Evolutionary conservation across 2,888 invertebrate genomes (phyloP).

Genomic region (Chironomus tentans): DNA sequence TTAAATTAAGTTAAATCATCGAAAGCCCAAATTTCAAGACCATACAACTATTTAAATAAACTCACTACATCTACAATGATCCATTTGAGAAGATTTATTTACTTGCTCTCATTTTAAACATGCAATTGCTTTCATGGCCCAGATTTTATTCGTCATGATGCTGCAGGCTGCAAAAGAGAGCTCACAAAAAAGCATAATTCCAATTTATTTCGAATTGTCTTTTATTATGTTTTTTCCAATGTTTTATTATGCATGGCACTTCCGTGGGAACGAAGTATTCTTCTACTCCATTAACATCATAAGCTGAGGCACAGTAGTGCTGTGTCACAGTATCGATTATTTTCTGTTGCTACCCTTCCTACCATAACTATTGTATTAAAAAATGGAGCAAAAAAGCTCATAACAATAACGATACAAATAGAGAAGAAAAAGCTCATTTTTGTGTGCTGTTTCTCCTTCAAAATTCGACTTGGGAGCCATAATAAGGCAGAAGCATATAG

Average conservation of each 20-base stretch:
- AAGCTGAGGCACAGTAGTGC: not conserved
- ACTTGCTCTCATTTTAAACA: no score
- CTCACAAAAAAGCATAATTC: no score
- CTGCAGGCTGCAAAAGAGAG: no score
- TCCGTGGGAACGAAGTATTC: not conserved
- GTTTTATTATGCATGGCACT: not conserved
- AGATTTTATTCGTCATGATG: no score
- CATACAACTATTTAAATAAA: no score
- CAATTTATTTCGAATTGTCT: no score
- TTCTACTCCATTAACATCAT: conserved; percentile 13
- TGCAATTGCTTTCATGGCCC: no score
- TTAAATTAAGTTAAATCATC: no score
- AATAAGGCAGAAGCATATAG: not conserved
- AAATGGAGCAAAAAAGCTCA: not conserved
- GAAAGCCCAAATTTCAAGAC: no score
- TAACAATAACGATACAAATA: not conserved
- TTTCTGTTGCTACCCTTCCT: not conserved
- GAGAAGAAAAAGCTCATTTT: not conserved
- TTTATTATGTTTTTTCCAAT: not conserved
- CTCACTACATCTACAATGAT: no score
- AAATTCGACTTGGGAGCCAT: not conserved
- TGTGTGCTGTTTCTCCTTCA: not conserved
- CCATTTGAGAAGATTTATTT: no score
- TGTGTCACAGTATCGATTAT: conserved; percentile 20
- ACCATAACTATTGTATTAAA: not conserved